Evolutionary conservation across 1,140 invertebrate genomes (phyloP), one percentile per base, ranked within the genome.

Genomic region (Lepidurus apus): DNA sequence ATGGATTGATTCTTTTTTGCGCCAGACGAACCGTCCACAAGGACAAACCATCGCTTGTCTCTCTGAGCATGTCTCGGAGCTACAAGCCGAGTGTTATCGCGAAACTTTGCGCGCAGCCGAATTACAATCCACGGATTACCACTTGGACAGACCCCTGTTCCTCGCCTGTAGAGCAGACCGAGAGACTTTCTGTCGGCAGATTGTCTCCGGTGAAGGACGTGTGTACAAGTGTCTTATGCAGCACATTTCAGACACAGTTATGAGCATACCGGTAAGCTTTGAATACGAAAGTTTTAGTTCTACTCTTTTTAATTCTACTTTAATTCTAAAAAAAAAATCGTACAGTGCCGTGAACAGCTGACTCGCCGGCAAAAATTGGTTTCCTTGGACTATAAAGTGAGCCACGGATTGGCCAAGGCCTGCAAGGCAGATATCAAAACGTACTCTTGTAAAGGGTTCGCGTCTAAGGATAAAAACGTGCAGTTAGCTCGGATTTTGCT

Each of bases 221-320:
- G 91, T 98, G 26, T 99, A 97, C 83, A 93, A 97, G 83, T 99
- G 97, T 86, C 88, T 99, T 34, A 89, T 95, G 83, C 89, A 92
- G 82, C 91, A 98, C 84, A 95, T 95, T 85, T 89, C 90, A 82
- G 91, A 95, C 82, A 88, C 87, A 47, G 83, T 87, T 82, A 89
- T 91, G 89, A 86, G 85, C 75, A 81, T 83, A 79, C 84, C 87
- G 83, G 89, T 89, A 82, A 80, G 81, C 75, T 53, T 42, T 79
- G 79, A 45, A 34, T 34, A 34, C 34, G 34, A 34, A 4, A 80
- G 74, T 77, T 44, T 73, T 79, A 78, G 65, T 2, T 77, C 43
- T 77, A 21, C 42, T 75, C 10, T 11, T n/a, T n/a, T 77, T 1
- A 42, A 47, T 26, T 26, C 26, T 26, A 26, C 26, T 26, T 24